Evolutionary conservation across 2,113 vertebrate genomes (phyloP), one percentile per base, ranked within the genome.

Genomic region (Acrocephalus kingi): DNA sequence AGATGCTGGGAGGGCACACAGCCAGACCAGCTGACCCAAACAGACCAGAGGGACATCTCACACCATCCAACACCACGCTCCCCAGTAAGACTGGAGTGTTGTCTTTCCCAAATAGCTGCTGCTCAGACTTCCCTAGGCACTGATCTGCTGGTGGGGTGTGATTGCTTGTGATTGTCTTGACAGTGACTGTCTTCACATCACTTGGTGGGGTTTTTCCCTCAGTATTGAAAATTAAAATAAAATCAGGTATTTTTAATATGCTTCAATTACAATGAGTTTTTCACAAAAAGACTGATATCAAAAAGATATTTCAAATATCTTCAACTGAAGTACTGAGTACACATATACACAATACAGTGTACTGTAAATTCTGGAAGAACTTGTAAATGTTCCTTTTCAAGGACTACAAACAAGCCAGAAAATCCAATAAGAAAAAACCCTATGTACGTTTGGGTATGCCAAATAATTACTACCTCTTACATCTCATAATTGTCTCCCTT

Each of bases 41-140:
- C 0, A 0, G 62, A 48, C 31, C 51, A 66, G 30, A 33, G 33
- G 11, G 54, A 52, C 20, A 20, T 15, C 49, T 11, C 55, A 45
- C 0, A 30, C 23, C 52, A 55, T 5, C 48, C 56, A 61, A 11
- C 55, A 76, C 5, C 41, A 16, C 1, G 17, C 35, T 43, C 55
- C 43, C 55, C 71, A 62, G 1, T 4, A 49, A 55, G 5, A 69
- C 71, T 5, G 6, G 2, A 9, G 13, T 1, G 19, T 0, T 15
- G 9, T 11, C 51, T 78, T 62, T 46, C 22, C 18, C 84, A 81
- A 82, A 11, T 0, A 75, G 37, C 21, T 35, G 45, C 3, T 82
- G 72, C 54, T 72, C 39, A 46, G 28, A 54, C 41, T 16, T 52
- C 25, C 10, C 74, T 3, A 4, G 25, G 20, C 20, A 61, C 1